Base-by-base conservation (phyloP, 1,140 invertebrate species). In the Eriosoma lanigerum region DNA sequence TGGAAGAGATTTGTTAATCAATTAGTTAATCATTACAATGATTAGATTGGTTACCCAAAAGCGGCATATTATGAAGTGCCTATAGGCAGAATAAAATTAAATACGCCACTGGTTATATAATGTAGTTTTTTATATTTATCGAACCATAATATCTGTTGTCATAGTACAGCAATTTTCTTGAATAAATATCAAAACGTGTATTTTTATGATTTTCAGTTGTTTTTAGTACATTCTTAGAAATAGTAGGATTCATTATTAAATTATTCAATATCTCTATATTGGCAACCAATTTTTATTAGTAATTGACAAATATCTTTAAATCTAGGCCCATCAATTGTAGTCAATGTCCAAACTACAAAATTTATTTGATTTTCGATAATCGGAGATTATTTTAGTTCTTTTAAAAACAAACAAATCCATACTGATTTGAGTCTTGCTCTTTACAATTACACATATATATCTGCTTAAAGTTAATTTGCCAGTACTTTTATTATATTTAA, bases 121-220 rank as follows among this genome's bases (percentile, higher is more conserved):
- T 60, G 46, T 10, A 38, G 50, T 6, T 56, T 58, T 58, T 58
- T 58, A 58, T 58, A 58, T 58, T 58, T 58, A 58, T 58, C 56
- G 0, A 21, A 58, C 56, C 56, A 58, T 21, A n/a, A 58, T 58
- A 58, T 58, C 56, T n/a, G 56, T 58, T 26, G 56, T 26, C 56
- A 58, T 58, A 26, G 56, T 13, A 26, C 56, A 58, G 56, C 56
- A 58, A 0, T 26, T 58, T 10, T 58, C 56, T 58, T 58, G 9
- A 21, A 58, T 58, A 58, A 58, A 58, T n/a, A 12, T 21, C 21
- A 58, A 8, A 58, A 58, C 26, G 21, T 58, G 21, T 26, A 58
- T 58, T 58, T 58, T 21, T 58, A 58, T 58, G 24, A 58, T 58
- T 58, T 58, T 58, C 56, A 58, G 56, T 21, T 0, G 26, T 58